Evolutionary conservation across 2,113 vertebrate species (phyloP).

Genomic region (Sander lucioperca): DNA sequence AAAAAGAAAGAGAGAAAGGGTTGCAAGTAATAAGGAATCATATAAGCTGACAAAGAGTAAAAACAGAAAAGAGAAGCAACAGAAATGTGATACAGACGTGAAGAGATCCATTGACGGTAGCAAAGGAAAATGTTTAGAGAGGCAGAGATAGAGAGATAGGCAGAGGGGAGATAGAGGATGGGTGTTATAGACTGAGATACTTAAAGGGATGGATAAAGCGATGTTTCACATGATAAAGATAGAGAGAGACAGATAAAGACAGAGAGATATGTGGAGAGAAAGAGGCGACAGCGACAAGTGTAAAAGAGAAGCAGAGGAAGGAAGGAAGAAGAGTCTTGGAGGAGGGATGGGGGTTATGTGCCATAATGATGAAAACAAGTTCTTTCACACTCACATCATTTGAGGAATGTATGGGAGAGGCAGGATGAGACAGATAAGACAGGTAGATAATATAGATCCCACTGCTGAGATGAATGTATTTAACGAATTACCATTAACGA

Average conservation of each 20-base stretch:
- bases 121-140: constrained; percentile 60
- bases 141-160: constrained; percentile 59
- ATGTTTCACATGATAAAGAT: constrained; percentile 67
- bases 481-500: constrained; percentile 2
- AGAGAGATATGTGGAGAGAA: constrained; percentile 55
- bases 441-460: neutral
- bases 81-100: constrained; percentile 1
- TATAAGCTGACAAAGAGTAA: constrained; percentile 23
- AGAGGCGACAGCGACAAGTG: constrained; percentile 40
- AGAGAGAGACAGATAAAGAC: constrained; percentile 61
- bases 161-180: constrained; percentile 53
- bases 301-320: constrained; percentile 23
- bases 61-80: neutral
- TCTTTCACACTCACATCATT: neutral
- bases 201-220: constrained; percentile 66
- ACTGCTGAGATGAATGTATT: neutral
- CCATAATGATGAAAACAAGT: constrained; percentile 32
- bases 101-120: constrained; percentile 14
- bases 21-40: neutral
- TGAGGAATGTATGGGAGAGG: constrained; percentile 4
- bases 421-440: neutral
- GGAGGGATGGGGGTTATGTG: constrained; percentile 18
- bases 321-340: constrained; percentile 31
- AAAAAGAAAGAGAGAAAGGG: constrained; percentile 1
- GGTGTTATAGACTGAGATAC: constrained; percentile 58